Evolutionary conservation across 2,888 invertebrate species (phyloP).

Genomic region (Danaus chrysippus): DNA sequence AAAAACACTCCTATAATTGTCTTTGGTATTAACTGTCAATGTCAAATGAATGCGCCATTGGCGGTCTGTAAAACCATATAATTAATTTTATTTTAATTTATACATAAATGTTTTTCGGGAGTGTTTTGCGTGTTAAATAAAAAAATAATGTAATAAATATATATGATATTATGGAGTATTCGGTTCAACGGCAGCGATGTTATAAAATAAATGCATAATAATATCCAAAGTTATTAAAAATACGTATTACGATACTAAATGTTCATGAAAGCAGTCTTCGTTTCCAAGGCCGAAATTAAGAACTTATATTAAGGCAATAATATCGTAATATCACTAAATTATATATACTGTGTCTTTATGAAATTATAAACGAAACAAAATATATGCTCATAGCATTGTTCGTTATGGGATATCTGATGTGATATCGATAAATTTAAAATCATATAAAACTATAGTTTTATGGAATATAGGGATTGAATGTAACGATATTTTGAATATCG

Average conservation of each 20-base stretch:
- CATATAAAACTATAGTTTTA: constrained; percentile 1
- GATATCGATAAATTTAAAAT: neutral
- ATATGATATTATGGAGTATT: constrained; percentile 20
- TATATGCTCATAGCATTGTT: constrained; percentile 12
- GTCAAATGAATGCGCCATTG: neutral
- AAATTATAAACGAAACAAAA: constrained; percentile 9
- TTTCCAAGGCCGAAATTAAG: constrained; percentile 44
- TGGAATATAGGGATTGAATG: neutral
- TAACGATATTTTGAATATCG: neutral
- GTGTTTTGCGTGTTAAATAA: neutral
- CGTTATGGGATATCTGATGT: neutral
- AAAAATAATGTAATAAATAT: constrained; percentile 3
- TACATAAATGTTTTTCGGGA: neutral
- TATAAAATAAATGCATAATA: constrained; percentile 43
- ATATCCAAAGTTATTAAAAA: constrained; percentile 29
- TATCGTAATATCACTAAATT: constrained; percentile 30
- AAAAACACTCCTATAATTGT: neutral
- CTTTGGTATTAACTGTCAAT: constrained; percentile 6
- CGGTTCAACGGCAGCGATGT: constrained; percentile 19
- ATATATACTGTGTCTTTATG: constrained; percentile 19
- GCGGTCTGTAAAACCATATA: neutral
- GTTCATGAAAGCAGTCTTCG: constrained; percentile 35
- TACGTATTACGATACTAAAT: constrained; percentile 30
- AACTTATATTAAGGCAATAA: constrained; percentile 30
- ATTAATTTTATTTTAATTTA: neutral